phyloP scores from a whole-genome alignment of 37 sponge, comb jelly and placozoan species.

The Tethya wilhelma region DNA sequence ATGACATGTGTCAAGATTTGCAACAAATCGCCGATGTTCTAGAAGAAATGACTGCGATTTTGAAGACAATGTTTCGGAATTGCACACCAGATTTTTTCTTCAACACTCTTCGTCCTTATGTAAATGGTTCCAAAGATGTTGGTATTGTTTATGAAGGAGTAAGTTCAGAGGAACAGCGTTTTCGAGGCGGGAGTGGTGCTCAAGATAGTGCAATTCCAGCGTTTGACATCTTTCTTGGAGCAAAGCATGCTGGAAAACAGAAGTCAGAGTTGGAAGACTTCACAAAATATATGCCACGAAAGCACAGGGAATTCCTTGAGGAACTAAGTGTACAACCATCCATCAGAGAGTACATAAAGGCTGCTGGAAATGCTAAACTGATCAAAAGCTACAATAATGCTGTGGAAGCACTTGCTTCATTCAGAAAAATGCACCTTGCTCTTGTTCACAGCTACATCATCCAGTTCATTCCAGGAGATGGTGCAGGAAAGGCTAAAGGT shows the following conservation, averaged over 20 bases:
- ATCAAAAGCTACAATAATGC: conserved; percentile 46
- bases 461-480: conserved; percentile 10
- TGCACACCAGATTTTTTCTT: conserved; percentile 68
- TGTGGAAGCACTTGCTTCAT: conserved; percentile 47
- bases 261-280: conserved; percentile 39
- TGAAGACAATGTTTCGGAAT: conserved; percentile 54
- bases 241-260: conserved; percentile 39
- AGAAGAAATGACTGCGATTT: conserved; percentile 15
- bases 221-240: conserved; percentile 63
- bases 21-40: conserved; percentile 10
- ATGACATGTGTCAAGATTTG: not conserved
- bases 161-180: conserved; percentile 33
- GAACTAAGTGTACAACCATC: conserved; percentile 37
- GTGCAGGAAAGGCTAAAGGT: conserved; percentile 49
- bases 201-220: conserved; percentile 59
- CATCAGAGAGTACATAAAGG: conserved; percentile 44
- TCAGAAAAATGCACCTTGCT: conserved; percentile 59
- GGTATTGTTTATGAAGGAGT: conserved; percentile 85
- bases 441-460: conserved; percentile 73
- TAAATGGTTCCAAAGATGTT: conserved; percentile 64
- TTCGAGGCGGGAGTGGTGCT: conserved; percentile 70
- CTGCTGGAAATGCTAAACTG: conserved; percentile 5
- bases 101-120: conserved; percentile 53
- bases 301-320: conserved; percentile 63
- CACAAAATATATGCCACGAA: conserved; percentile 62